Base-by-base conservation (phyloP, 2,113 vertebrate species). In the Paramormyrops kingsleyae region DNA sequence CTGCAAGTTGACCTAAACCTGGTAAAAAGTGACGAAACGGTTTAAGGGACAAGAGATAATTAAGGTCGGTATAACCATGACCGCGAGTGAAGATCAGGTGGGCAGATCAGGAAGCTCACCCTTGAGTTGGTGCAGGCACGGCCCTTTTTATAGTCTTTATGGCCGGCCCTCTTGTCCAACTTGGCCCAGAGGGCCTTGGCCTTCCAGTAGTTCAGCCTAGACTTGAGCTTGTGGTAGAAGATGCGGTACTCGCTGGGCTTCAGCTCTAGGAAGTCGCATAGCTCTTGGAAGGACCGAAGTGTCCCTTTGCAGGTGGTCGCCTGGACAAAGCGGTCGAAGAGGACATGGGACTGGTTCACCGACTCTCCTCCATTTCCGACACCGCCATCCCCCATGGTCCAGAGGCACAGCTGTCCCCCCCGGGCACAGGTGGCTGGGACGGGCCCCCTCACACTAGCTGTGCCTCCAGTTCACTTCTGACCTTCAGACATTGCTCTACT, bases 161-260 rank as follows among this genome's bases (percentile, higher is more conserved):
- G 98, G 93, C 96, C 94, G 56, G 97, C 97, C 91, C 98, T 95
- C 92, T 99, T 99, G 94, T 99, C 98, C 92, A 99, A 92, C 92
- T 99, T 99, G 74, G 97, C 97, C 98, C 98, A 99, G 66, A 99
- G 97, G 6, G 98, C 98, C 95, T 99, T 99, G 92, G 99, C 99
- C 95, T 98, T 99, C 99, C 99, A 99, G 94, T 99, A 99, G 96
- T 98, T 99, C 89, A 99, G 97, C 92, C 97, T 98, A 93, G 99
- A 98, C 94, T 99, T 99, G 91, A 99, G 97, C 92, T 98, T 99
- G 94, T 98, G 97, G 92, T 99, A 99, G 94, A 99, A 99, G 91
- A 97, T 96, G 88, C 97, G 97, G 93, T 97, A 97, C 91, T 99
- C 98, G 59, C 93, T 96, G 31, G 98, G 98, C 92, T 97, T 97